phyloP scores from a whole-genome alignment of 2,797 vertebrate species.

The Podarcis siculus region DNA sequence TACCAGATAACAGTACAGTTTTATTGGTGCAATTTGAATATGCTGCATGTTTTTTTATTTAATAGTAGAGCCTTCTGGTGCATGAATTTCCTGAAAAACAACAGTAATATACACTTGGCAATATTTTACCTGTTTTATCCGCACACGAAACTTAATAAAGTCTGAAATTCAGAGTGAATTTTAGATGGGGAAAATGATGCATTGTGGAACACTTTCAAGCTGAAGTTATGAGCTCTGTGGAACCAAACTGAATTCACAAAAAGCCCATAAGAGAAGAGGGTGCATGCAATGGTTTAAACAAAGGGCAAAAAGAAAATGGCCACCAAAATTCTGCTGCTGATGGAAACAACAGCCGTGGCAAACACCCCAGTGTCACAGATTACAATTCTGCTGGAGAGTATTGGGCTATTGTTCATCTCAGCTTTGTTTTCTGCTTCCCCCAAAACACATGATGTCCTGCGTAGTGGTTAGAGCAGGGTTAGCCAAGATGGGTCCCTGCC shows the following conservation, averaged over 20 bases:
- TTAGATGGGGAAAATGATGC: neutral
- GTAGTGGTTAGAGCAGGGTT: neutral
- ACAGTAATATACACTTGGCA: conserved; percentile 1
- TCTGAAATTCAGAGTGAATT: conserved; percentile 9
- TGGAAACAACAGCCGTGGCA: no score
- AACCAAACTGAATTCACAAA: neutral
- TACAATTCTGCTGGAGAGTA: neutral
- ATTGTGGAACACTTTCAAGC: neutral
- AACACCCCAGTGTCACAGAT: neutral
- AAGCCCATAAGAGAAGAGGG: neutral
- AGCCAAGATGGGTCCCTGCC: no score
- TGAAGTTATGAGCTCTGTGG: neutral
- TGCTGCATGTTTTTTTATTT: neutral
- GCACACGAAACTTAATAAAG: neutral
- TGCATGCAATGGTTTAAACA: neutral
- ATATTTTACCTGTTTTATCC: neutral
- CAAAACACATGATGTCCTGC: neutral
- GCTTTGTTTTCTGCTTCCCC: neutral
- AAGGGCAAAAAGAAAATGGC: neutral
- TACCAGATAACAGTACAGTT: neutral
- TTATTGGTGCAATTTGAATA: neutral
- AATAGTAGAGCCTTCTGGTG: neutral
- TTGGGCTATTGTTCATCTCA: no score
- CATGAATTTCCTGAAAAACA: conserved; percentile 15
- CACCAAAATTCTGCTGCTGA: neutral